A percentile compares a stretch with the other conserved stretches of the same genome.
These are phyloP conservation scores for Dreissena polymorpha DNA, from an alignment of 1,140 invertebrate genomes.

Conservation along the genomic window DNA sequence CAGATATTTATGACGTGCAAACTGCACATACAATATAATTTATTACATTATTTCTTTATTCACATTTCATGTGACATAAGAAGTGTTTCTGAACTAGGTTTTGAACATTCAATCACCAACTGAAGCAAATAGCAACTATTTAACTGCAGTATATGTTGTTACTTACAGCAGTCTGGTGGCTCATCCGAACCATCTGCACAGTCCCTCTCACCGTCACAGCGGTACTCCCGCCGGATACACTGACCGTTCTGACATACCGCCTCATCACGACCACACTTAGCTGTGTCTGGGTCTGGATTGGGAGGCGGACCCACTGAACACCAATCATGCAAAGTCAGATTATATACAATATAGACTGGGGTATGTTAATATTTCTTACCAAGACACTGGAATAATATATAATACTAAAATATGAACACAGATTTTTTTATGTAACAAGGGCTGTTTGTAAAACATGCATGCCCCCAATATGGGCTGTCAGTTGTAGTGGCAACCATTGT, in stretches of 20 bases:
- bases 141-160: not conserved
- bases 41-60: too few species aligned
- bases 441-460: too few species aligned
- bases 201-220: constrained; percentile 78
- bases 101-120: too few species aligned
- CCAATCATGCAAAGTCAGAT: not conserved
- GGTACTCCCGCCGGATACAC: constrained; percentile 95
- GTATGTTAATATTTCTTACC: not conserved
- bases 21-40: too few species aligned
- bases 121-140: too few species aligned
- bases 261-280: constrained; percentile 47
- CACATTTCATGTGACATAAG: too few species aligned
- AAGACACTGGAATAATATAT: not conserved
- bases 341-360: not conserved
- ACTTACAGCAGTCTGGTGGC: constrained; percentile 78
- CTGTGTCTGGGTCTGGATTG: not conserved
- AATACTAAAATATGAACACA: too few species aligned
- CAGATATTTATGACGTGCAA: too few species aligned
- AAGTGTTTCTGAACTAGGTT: too few species aligned
- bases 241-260: constrained; percentile 51
- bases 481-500: too few species aligned
- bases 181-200: constrained; percentile 83
- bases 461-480: too few species aligned
- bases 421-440: too few species aligned
- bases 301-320: constrained; percentile 35